Percentiles rank a stretch among this genome's conserved stretches.
Conservation (phyloP, 1,140 invertebrate species). For the Palaemon carinicauda region DNA sequence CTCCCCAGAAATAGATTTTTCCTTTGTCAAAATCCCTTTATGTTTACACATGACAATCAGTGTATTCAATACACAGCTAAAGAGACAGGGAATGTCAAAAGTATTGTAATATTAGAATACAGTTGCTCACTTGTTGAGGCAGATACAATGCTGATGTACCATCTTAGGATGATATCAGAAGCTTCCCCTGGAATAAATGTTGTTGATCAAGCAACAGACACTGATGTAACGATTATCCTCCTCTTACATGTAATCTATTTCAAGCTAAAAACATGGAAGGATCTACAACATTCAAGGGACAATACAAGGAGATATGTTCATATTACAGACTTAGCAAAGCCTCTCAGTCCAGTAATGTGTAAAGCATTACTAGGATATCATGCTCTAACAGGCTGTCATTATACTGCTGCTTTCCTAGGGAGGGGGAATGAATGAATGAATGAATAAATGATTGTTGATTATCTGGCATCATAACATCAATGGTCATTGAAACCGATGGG, state of each 20-base stretch:
- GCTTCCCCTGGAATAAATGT: background rate
- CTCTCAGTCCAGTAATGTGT: background rate
- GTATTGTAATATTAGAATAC: background rate
- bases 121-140: background rate
- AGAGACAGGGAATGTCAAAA: slow-evolving; percentile 3
- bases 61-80: background rate
- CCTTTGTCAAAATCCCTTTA: no score
- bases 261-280: background rate
- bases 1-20: no score
- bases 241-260: background rate
- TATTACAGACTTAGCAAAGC: background rate
- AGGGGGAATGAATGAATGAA: no score
- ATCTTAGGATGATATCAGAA: background rate
- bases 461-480: no score
- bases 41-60: background rate
- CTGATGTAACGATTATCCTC: slow-evolving; percentile 7
- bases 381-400: background rate
- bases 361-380: slow-evolving; percentile 4
- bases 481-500: no score
- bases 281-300: background rate
- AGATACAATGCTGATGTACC: background rate
- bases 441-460: no score
- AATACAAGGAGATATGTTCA: background rate
- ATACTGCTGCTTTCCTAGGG: no score
- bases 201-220: no score